A percentile compares a stretch with the other conserved stretches of the same genome.
Evolutionary conservation across 2,888 invertebrate genomes (phyloP).

Genomic region (Polydrusus pterygomalis): DNA sequence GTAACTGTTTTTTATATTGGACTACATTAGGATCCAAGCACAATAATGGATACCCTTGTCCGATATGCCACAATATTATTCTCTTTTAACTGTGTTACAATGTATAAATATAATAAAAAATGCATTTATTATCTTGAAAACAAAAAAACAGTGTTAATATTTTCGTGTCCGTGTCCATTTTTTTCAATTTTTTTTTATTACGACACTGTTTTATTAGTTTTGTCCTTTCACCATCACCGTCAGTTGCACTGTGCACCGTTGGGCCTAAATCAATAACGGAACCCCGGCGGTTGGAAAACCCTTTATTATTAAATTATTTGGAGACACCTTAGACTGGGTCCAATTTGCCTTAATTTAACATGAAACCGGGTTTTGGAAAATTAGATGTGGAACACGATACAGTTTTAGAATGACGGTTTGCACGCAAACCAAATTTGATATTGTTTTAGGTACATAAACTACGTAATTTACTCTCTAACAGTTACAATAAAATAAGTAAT

Average conservation of each 20-base stretch:
- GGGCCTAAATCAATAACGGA: constrained; percentile 45
- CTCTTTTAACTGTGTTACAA: too few species aligned
- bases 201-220: too few species aligned
- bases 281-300: constrained; percentile 41
- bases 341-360: constrained; percentile 54
- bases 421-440: constrained; percentile 37
- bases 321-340: constrained; percentile 54
- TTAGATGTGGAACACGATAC: constrained; percentile 46
- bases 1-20: too few species aligned
- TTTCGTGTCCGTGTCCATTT: too few species aligned
- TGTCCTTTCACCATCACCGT: too few species aligned
- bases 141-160: too few species aligned
- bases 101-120: too few species aligned
- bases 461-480: neutral
- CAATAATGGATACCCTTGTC: too few species aligned
- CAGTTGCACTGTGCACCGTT: neutral
- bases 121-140: too few species aligned
- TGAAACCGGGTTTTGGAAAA: constrained; percentile 51
- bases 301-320: constrained; percentile 55
- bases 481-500: neutral
- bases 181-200: too few species aligned
- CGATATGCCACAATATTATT: too few species aligned
- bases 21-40: too few species aligned
- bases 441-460: constrained; percentile 19
- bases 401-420: constrained; percentile 32